A percentile compares a stretch with the other conserved stretches of the same genome.
These are phyloP conservation scores for Vicugna pacos DNA, from an alignment of 2,113 vertebrate species.

Conservation along the genomic window DNA sequence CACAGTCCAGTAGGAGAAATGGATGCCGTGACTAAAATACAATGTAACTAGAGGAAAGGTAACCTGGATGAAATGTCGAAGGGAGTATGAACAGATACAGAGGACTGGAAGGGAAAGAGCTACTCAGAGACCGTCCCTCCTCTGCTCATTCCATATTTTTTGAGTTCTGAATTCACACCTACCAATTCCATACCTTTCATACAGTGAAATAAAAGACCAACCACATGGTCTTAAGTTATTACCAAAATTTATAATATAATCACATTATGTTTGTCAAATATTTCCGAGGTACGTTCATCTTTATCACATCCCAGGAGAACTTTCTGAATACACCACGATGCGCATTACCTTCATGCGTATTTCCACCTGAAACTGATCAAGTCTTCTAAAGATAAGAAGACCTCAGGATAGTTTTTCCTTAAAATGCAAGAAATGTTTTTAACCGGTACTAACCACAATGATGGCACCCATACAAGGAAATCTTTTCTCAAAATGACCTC, in stretches of 20 bases:
- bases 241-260: not conserved
- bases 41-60: not conserved
- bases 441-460: not conserved
- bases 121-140: not conserved
- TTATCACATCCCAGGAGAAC: not conserved
- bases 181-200: not conserved
- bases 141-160: not conserved
- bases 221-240: not conserved
- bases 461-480: not conserved
- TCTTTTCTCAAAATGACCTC: not conserved
- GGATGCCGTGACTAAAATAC: too few relatives aligned
- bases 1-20: not conserved
- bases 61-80: not conserved
- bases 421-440: not conserved
- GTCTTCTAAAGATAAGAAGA: not conserved
- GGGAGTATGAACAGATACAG: not conserved
- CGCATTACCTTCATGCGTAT: not conserved
- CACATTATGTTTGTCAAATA: slow-evolving; percentile 3
- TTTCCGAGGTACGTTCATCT: not conserved
- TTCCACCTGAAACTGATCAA: not conserved
- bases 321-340: not conserved
- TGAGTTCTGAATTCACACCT: not conserved
- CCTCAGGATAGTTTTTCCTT: not conserved
- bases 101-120: rapidly evolving
- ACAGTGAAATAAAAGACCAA: not conserved